These are phyloP conservation scores for Pelobates cultripes DNA, from an alignment of 2,797 vertebrate genomes.

Conservation along the genomic window DNA sequence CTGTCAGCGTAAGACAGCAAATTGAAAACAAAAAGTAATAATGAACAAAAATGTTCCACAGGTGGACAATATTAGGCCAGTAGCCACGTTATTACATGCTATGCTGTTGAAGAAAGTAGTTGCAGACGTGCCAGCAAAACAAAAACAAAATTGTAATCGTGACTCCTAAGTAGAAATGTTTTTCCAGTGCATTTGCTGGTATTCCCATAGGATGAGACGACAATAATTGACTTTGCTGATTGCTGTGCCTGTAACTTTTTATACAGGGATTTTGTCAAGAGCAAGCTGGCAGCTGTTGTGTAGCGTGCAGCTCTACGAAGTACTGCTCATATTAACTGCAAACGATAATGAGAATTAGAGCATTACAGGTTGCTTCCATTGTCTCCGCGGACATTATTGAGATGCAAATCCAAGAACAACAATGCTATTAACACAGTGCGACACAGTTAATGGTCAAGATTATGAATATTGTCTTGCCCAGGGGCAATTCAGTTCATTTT, in stretches of 20 bases:
- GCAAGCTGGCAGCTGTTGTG: slow-evolving; percentile 2
- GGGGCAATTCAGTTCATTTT: slow-evolving; percentile 15
- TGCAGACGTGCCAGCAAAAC: background rate
- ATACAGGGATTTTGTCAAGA: background rate
- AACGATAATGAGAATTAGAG: slow-evolving; percentile 34
- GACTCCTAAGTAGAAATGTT: background rate
- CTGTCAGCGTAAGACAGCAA: no score
- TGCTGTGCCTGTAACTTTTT: background rate
- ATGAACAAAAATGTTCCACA: no score
- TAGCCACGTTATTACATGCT: background rate
- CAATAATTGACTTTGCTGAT: slow-evolving; percentile 5
- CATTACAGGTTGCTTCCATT: slow-evolving; percentile 19
- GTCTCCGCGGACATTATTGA: slow-evolving; percentile 12
- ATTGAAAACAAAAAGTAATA: no score
- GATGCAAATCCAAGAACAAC: slow-evolving; percentile 31
- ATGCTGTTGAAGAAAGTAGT: background rate
- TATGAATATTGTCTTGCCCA: slow-evolving; percentile 11
- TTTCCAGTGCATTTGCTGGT: background rate
- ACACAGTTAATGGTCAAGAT: slow-evolving; percentile 31
- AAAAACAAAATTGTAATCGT: background rate
- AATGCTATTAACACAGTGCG: slow-evolving; percentile 1
- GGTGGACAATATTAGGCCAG: background rate
- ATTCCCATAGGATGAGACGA: background rate
- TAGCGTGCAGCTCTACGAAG: background rate
- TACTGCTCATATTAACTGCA: background rate